Base-by-base conservation (phyloP, 2,888 invertebrate species). In the Drosophila gaucha region DNA sequence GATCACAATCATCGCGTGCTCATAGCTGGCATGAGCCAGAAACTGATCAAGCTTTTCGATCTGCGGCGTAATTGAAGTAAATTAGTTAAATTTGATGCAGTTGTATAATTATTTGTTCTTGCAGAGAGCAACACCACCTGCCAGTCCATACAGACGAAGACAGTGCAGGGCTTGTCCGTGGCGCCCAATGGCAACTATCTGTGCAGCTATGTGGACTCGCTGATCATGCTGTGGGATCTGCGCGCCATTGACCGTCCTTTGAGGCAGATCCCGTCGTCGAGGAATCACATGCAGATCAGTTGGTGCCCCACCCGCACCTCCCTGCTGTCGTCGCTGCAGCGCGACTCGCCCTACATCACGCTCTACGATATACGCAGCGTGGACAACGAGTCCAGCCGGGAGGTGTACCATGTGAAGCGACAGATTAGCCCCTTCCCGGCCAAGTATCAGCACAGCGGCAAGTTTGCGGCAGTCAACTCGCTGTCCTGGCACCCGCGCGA, bases 291-390 rank as follows among this genome's bases (percentile, higher is more conserved):
- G 55, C 93, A 94, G 12, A 93, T 98, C 50, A 93, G 94, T 65
- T 98, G 98, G 98, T 97, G 97, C 89, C 97, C 97, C 3, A 97
- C 97, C 22, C 94, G 91, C 16, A 95, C 92, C 79, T 97, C 97
- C 90, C 92, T 97, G 52, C 92, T 98, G 44, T 95, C 97, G 20
- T 95, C 96, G 0, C 92, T 98, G 63, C 96, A 96, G 89, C 94
- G 96, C 65, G 98, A 98, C 82, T 95, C 95, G 39, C 93, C 93
- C 38, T 93, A 94, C 12, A 93, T 98, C 24, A 95, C 96, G 71
- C 93, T 98, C 33, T 97, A 97, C 90, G 98, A 98, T 91, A 95
- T 98, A 65, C 96, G 96, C 80, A 95, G 95, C 87, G 94, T 94
- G 43, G 94, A 94, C 70, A 95, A 95, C 71, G 96, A 96, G 22